Base-by-base conservation (phyloP, 2,888 invertebrate genomes). In the Craniophora ligustri region DNA sequence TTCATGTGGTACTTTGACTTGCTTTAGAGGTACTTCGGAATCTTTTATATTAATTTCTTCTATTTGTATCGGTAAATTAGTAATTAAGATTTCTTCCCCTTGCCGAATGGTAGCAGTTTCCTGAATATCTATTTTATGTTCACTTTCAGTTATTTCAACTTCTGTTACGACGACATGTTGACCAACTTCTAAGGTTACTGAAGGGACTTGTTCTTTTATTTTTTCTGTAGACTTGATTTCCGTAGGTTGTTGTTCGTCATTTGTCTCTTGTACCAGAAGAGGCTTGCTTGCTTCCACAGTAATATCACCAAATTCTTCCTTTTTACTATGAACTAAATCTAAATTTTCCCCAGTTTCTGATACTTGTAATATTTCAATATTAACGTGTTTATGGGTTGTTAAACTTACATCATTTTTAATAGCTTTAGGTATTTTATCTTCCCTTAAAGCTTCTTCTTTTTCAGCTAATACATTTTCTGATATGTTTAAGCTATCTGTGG, bases 131-230 rank as follows among this genome's bases (percentile, higher is more conserved):
- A 84, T 59, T 2, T 47, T 19, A 4, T 72, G 63, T 87, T 94
- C 94, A 64, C 88, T 91, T 61, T 95, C 95, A 23, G 82, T 88
- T 41, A 86, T 76, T 67, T 93, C 81, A 21, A 87, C 81, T 81
- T 95, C 94, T 10, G 87, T 91, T 8, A 95, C 81, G 51, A 94
- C 89, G 30, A 96, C 66, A 75, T 95, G 92, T 77, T 85, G 80
- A 67, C 75, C 86, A 23, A 79, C 42, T 73, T 87, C 79, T 45
- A 88, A 49, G 44, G 78, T 81, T n/a, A 83, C 30, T 6, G 47
- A 58, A 11, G 84, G 68, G 23, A 62, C 69, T 6, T 56, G 46
- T 35, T 63, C 61, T 64, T 77, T 79, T 3, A 57, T 5, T 48
- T 68, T 75, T 11, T 70, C 61, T 7, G 28, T n/a, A 10, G 56